Conservation (phyloP, 2,113 vertebrate species). For the Lutjanus erythropterus region DNA sequence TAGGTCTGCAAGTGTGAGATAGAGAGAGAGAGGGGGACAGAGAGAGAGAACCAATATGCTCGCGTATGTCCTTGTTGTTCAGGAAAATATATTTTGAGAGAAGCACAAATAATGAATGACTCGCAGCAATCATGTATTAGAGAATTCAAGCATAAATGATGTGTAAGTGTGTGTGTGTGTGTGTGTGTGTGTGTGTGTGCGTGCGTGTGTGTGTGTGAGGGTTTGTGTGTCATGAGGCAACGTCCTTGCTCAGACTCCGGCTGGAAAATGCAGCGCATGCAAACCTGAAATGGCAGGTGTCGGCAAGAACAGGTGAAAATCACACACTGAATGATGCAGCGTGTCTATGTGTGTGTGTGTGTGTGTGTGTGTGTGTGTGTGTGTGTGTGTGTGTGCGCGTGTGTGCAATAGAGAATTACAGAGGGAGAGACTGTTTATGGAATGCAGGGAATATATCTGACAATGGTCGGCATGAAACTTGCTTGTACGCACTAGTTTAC, state of each 20-base stretch:
- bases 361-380: not conserved
- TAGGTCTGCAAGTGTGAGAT: not conserved
- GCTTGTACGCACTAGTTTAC: not conserved
- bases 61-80: slow-evolving; percentile 19
- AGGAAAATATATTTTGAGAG: slow-evolving; percentile 43
- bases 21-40: slow-evolving; percentile 1
- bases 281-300: slow-evolving; percentile 66
- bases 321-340: slow-evolving; percentile 27
- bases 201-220: slow-evolving; percentile 1
- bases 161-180: not conserved
- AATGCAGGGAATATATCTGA: not conserved
- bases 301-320: slow-evolving; percentile 59
- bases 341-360: not conserved
- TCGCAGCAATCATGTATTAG: slow-evolving; percentile 42
- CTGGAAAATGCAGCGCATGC: slow-evolving; percentile 52
- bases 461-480: slow-evolving; percentile 2
- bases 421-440: not conserved
- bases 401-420: not conserved
- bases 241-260: slow-evolving; percentile 41
- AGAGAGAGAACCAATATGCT: not conserved
- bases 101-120: slow-evolving; percentile 54
- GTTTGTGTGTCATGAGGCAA: slow-evolving; percentile 33
- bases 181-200: slow-evolving; percentile 21
- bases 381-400: not conserved
- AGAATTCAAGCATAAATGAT: slow-evolving; percentile 48